phyloP scores from a whole-genome alignment of 2,797 vertebrate species.

The Lerista edwardsae region DNA sequence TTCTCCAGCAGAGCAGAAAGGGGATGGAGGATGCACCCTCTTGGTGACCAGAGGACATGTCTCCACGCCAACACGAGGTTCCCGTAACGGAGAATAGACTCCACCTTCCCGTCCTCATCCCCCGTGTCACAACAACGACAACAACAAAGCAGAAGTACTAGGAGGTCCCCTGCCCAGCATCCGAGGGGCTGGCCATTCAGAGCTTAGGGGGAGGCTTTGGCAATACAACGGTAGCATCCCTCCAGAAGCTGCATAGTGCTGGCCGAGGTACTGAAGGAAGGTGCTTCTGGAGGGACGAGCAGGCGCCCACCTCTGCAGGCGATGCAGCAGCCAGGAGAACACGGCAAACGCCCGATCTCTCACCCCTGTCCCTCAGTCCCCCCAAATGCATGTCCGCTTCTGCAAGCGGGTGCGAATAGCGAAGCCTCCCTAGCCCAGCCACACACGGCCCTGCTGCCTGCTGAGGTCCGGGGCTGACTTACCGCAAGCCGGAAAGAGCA shows the following conservation, averaged over 20 bases:
- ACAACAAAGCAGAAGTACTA: too few relatives aligned
- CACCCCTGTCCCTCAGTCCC: neutral
- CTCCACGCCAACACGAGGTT: neutral
- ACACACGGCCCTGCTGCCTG: neutral
- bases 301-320: neutral
- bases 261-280: slow-evolving; percentile 41
- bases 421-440: neutral
- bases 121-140: neutral
- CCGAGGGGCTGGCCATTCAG: neutral
- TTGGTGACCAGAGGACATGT: too few relatives aligned
- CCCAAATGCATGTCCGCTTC: too few relatives aligned
- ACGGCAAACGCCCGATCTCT: slow-evolving; percentile 10
- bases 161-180: too few relatives aligned
- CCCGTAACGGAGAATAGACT: neutral
- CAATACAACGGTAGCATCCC: neutral
- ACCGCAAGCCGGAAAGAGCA: slow-evolving; percentile 8
- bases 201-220: neutral
- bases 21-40: neutral
- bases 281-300: neutral
- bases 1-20: neutral
- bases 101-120: neutral
- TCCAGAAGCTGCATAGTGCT: neutral
- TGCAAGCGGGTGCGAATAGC: neutral
- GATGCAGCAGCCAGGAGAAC: neutral
- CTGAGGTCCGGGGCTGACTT: slow-evolving; percentile 18